Evolutionary conservation across 2,888 invertebrate species (phyloP), one percentile per base, ranked within the genome.

Genomic region (Slavum lentiscoides): DNA sequence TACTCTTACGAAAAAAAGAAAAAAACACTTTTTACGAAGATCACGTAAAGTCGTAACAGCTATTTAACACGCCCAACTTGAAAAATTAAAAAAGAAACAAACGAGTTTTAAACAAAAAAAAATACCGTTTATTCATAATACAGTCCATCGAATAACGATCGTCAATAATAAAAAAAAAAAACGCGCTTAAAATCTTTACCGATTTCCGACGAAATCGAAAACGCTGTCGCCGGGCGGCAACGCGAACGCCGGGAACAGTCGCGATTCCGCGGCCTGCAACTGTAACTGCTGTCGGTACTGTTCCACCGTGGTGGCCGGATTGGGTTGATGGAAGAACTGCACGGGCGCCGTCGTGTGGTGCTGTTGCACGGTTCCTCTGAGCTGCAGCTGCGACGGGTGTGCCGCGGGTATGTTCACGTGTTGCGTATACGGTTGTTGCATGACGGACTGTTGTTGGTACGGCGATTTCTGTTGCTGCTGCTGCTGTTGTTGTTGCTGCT

Each of bases 231-330:
- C 8, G 13, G 80, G 72, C 15, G 80, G 72, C 64, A 72, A 72
- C 64, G 72, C 9, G n/a, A 80, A 66, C 19, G 66, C 64, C 39
- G 80, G 70, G 13, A 55, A 43, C n/a, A 55, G 55, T 66, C 66
- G 53, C 58, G 70, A 72, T 43, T 80, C 80, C 30, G 80, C 80
- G 6, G 80, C 80, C 19, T 80, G 80, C 30, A 80, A 15, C 30
- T 80, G 80, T 23, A 80, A 66, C 64, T 80, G 80, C 43, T 80
- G 80, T 2, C 80, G 49, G 70, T 80, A 80, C 55, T 80, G 80
- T 43, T 80, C 80, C 64, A 66, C 2, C 2, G 80, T 80, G 23
- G 80, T 80, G 23, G 80, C 80, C 39, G 80, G 80, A 66, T 80
- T 80, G 13, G 80, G 72, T 21, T 80, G 80, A 19, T 80, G 80